Conservation (phyloP, 2,113 vertebrate species). For the Bubalus kerabau region DNA sequence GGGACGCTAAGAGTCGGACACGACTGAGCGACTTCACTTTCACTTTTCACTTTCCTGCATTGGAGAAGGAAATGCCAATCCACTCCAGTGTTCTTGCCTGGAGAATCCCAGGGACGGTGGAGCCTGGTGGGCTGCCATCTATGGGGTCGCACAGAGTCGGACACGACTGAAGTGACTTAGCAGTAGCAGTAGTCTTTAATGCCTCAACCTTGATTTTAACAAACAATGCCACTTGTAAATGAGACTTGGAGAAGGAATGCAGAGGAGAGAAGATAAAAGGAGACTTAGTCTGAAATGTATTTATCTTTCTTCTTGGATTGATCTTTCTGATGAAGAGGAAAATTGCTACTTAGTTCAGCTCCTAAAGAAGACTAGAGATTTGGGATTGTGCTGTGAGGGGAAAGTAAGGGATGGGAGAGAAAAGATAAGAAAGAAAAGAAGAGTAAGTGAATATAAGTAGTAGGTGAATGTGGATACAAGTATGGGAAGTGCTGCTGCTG, state of each 20-base stretch:
- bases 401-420: background rate
- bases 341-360: background rate
- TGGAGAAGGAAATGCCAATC: too few relatives aligned
- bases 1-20: too few relatives aligned
- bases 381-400: background rate
- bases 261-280: background rate
- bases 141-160: too few relatives aligned
- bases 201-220: background rate
- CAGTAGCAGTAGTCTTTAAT: background rate
- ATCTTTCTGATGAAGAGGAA: background rate
- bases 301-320: background rate
- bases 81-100: too few relatives aligned
- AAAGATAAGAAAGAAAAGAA: background rate
- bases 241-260: background rate
- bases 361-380: background rate
- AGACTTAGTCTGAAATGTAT: background rate
- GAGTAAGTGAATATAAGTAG: background rate
- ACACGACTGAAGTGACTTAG: too few relatives aligned
- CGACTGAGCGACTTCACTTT: too few relatives aligned
- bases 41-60: too few relatives aligned
- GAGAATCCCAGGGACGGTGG: too few relatives aligned
- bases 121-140: too few relatives aligned
- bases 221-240: background rate
- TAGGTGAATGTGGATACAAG: background rate
- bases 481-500: background rate